Evolutionary conservation across 2,888 invertebrate genomes (phyloP).

Genomic region (Acronicta aceris): DNA sequence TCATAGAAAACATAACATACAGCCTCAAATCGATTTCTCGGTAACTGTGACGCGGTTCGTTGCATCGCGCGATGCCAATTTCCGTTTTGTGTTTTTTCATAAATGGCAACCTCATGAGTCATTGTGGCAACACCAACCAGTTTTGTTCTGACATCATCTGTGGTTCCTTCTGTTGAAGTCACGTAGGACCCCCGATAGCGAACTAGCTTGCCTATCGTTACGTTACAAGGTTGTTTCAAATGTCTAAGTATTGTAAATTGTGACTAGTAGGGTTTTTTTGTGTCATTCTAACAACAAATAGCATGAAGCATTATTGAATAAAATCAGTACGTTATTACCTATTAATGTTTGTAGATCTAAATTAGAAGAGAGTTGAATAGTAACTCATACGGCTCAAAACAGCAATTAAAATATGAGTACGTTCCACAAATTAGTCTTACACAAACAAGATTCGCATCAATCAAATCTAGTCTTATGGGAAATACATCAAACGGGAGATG

Average conservation of each 20-base stretch:
- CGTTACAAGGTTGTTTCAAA: conserved; percentile 20
- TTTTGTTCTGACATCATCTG: conserved; percentile 52
- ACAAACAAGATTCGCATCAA: conserved; percentile 22
- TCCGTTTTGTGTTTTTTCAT: conserved; percentile 45
- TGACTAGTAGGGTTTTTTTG: conserved; percentile 1
- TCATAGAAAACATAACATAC: conserved; percentile 5
- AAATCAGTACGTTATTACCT: too few relatives aligned
- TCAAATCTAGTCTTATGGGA: conserved; percentile 7
- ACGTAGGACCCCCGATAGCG: conserved; percentile 26
- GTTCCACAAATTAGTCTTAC: conserved; percentile 2
- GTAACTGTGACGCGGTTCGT: conserved; percentile 37
- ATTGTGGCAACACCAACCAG: conserved; percentile 41
- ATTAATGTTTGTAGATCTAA: not conserved
- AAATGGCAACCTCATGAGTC: conserved; percentile 43
- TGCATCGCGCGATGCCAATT: conserved; percentile 39
- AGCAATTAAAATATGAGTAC: not conserved
- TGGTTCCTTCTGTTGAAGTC: conserved; percentile 22
- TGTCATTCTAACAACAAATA: not conserved
- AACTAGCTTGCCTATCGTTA: conserved; percentile 13
- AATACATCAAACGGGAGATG: conserved; percentile 21
- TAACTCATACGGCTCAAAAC: not conserved
- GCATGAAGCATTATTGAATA: too few relatives aligned
- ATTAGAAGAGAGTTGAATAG: not conserved
- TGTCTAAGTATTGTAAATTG: conserved; percentile 27
- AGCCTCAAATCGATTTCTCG: conserved; percentile 27